phyloP scores from a whole-genome alignment of 2,113 vertebrate species.

The Brachypteracias leptosomus region DNA sequence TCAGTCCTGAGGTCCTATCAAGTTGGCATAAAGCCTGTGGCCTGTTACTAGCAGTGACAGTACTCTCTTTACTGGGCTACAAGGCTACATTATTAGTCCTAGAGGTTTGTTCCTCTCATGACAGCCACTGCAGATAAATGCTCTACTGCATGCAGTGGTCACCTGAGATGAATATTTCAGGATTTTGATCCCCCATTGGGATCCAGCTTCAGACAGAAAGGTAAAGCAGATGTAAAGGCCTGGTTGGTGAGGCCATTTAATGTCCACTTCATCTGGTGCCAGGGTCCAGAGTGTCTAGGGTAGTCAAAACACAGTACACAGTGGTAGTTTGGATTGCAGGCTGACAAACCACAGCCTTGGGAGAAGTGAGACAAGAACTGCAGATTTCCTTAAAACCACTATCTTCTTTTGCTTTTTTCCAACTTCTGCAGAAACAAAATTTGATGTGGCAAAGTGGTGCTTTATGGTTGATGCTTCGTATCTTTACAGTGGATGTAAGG shows the following conservation, averaged over 20 bases:
- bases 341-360: neutral
- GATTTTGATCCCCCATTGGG: neutral
- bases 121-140: neutral
- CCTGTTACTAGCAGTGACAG: neutral
- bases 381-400: neutral
- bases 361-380: neutral
- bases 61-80: neutral
- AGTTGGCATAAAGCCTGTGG: neutral
- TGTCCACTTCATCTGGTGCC: neutral
- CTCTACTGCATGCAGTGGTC: neutral
- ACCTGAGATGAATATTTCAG: neutral
- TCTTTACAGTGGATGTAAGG: neutral
- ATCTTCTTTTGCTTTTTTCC: neutral
- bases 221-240: neutral
- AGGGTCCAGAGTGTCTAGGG: neutral
- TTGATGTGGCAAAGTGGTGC: neutral
- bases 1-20: neutral
- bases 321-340: neutral
- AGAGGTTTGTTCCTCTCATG: neutral
- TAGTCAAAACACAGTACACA: neutral
- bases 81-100: neutral
- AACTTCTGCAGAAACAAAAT: neutral
- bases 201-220: neutral
- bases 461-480: neutral
- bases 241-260: neutral